Base-by-base conservation (phyloP, 1,140 invertebrate genomes). In the Rhynchophorus ferrugineus region DNA sequence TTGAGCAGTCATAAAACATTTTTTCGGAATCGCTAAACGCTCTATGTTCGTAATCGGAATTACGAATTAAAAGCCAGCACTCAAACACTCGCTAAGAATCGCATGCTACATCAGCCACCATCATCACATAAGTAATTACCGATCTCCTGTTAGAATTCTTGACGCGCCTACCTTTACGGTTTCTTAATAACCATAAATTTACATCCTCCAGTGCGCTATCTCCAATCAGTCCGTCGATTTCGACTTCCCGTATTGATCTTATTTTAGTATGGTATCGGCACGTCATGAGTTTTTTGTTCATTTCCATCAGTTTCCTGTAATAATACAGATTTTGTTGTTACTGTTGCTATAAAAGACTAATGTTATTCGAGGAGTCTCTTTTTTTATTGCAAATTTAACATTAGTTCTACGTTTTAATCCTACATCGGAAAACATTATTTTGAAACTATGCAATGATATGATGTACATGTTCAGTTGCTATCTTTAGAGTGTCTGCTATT, bases 171-270 rank as follows among this genome's bases (percentile, higher is more conserved):
- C 24, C 11, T 29, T 29, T 29, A 29, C 24, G 35, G 8, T 37
- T 33, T 37, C 8, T 18, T 17, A 41, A 17, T 41, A 41, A 41
- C 38, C n/a, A 41, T 41, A 41, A 41, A 41, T 41, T 41, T 41
- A 41, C 17, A 17, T 41, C 38, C 20, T 18, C 16, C 38, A 41
- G 38, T 41, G 18, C 38, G 38, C 14, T 41, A 41, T 41, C 38
- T 41, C 6, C 11, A 41, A 41, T 41, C 38, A 18, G 20, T 41
- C 38, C 20, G 3, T 18, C 16, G 38, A 41, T 41, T 19, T 41
- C 2, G 38, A n/a, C 18, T 7, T 41, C 20, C n/a, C 38, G 18
- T 41, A 18, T 18, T 41, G 38, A 41, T 41, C 38, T 41, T 41
- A 41, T 41, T 41, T 41, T 41, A 41, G 20, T 41, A 18, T 41